Conservation (phyloP, 2,888 invertebrate species). For the Hesperia comma region DNA sequence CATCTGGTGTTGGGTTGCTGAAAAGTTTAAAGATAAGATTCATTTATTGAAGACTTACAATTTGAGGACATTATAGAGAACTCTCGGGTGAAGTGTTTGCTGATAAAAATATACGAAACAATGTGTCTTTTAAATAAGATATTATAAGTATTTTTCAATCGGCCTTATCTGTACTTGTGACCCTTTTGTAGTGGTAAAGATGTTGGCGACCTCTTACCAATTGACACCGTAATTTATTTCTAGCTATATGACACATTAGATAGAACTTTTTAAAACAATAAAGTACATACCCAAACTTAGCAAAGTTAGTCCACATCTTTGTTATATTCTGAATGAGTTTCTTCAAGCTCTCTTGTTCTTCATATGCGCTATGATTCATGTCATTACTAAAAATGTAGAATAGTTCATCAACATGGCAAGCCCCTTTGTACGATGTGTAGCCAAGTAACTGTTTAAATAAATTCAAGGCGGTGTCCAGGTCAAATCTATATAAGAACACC, state of each 20-base stretch:
- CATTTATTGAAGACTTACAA: too few relatives aligned
- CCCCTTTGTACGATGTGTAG: slow-evolving; percentile 50
- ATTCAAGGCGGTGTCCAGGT: slow-evolving; percentile 51
- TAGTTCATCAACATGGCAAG: slow-evolving; percentile 70
- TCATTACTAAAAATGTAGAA: slow-evolving; percentile 64
- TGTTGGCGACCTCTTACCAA: too few relatives aligned
- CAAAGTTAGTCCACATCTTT: slow-evolving; percentile 72
- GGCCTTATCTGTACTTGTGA: too few relatives aligned
- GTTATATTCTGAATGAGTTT: slow-evolving; percentile 57
- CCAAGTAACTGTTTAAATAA: slow-evolving; percentile 44
- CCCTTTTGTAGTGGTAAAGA: too few relatives aligned
- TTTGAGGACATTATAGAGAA: too few relatives aligned
- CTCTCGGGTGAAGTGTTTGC: too few relatives aligned
- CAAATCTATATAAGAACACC: slow-evolving; percentile 50
- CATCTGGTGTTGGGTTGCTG: slow-evolving; percentile 64
- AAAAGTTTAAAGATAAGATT: slow-evolving; percentile 27
- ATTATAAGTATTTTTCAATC: too few relatives aligned
- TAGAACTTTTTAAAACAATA: too few relatives aligned
- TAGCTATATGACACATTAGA: too few relatives aligned
- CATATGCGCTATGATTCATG: slow-evolving; percentile 54
- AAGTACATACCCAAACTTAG: slow-evolving; percentile 51
- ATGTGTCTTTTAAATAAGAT: too few relatives aligned
- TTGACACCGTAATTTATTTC: too few relatives aligned
- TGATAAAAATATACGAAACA: too few relatives aligned
- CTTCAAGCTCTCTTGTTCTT: slow-evolving; percentile 50